phyloP scores from a whole-genome alignment of 2,113 vertebrate genomes.

The Epinephelus moara region DNA sequence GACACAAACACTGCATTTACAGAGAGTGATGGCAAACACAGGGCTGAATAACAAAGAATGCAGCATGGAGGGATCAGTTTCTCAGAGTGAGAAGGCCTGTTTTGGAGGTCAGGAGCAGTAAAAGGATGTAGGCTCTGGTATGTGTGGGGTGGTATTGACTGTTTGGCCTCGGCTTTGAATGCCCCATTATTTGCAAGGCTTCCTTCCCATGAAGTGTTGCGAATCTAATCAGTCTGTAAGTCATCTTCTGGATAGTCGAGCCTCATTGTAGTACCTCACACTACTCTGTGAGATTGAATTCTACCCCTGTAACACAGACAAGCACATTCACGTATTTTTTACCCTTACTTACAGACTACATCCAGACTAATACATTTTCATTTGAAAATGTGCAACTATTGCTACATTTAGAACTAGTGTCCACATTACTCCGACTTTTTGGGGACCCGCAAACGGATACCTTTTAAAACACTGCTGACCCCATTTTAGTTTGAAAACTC shows the following conservation, averaged over 20 bases:
- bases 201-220: conserved; percentile 61
- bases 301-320: not conserved
- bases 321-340: not conserved
- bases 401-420: too few relatives aligned
- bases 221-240: conserved; percentile 61
- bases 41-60: conserved; percentile 52
- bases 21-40: conserved; percentile 55
- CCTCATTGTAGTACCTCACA: conserved; percentile 25
- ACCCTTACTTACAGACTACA: too few relatives aligned
- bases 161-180: conserved; percentile 72
- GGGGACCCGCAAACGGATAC: too few relatives aligned
- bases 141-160: conserved; percentile 69
- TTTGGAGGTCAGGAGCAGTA: conserved; percentile 43
- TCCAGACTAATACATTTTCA: too few relatives aligned
- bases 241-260: conserved; percentile 33
- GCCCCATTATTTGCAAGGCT: conserved; percentile 67
- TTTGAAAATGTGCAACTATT: too few relatives aligned
- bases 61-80: conserved; percentile 53
- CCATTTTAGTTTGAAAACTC: too few relatives aligned
- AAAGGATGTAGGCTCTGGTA: conserved; percentile 58
- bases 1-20: conserved; percentile 30
- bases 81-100: conserved; percentile 52
- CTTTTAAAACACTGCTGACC: too few relatives aligned
- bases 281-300: not conserved
- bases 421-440: too few relatives aligned